Base-by-base conservation (phyloP, 2,888 invertebrate genomes). In the Herminia tarsipennalis region DNA sequence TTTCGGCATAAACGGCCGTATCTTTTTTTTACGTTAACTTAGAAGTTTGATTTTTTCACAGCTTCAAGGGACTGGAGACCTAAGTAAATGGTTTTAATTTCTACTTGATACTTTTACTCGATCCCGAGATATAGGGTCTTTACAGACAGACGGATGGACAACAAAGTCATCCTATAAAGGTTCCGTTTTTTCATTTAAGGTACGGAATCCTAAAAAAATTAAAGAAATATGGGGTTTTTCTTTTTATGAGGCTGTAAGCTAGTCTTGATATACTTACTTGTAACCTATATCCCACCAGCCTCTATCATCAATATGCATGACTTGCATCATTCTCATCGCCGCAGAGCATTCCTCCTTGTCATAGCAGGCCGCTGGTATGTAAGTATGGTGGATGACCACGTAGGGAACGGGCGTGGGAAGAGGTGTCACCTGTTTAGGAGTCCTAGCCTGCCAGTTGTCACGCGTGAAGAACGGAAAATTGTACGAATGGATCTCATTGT, bases 351-450 rank as follows among this genome's bases (percentile, higher is more conserved):
- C 86, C 0, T 81, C 80, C 2, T 78, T 76, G 0, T 78, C 88
- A 43, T 81, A 79, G 69, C 95, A 95, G 5, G 93, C 94, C 0
- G 79, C 71, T 0, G 94, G 94, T 20, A 70, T 81, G 70, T 93
- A 94, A 0, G 94, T 94, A 79, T 95, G 95, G 76, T 95, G 95
- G 52, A 95, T 94, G 38, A 95, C 94, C 28, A 95, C 95, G 70
- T 89, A 94, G 0, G 94, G 93, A 1, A 94, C 93, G 0, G 95
- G 94, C 3, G 88, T 92, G 2, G 60, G 10, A 57, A 95, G 92
- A 1, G 83, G 74, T 22, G 82, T 79, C 14, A 80, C 81, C 13
- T 80, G 50, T 40, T 83, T 93, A 0, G 94, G 83, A 1, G 81
- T 66, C 29, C 92, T 81, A 0, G 95, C 95, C 0, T 89, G 81